Percentiles rank a stretch among this genome's conserved stretches.
Conservation (phyloP, 2,797 vertebrate species). For the Tangara arthus region DNA sequence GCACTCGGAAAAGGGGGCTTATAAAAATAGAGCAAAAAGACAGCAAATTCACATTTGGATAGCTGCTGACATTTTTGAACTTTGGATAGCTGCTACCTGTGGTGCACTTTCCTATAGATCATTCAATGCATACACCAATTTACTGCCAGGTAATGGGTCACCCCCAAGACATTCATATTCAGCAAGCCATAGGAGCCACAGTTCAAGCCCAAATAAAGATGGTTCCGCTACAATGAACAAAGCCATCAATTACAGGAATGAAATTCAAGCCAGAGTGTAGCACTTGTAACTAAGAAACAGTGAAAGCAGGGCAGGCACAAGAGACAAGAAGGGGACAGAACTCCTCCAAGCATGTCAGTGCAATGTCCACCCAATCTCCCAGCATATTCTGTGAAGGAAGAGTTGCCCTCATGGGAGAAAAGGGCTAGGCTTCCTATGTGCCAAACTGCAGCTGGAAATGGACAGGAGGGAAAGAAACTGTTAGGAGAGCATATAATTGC, state of each 20-base stretch:
- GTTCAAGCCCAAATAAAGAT: neutral
- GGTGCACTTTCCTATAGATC: neutral
- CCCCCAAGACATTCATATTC: neutral
- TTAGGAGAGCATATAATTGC: neutral
- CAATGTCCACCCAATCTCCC: neutral
- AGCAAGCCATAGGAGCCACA: neutral
- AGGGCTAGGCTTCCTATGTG: neutral
- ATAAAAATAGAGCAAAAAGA: neutral
- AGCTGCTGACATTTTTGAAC: neutral
- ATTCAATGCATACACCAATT: neutral
- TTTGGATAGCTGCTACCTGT: neutral
- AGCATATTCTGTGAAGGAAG: neutral
- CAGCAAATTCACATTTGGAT: neutral
- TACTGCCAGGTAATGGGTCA: neutral
- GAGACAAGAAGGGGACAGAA: neutral
- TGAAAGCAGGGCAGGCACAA: neutral
- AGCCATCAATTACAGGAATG: neutral
- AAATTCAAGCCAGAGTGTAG: neutral
- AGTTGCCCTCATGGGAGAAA: neutral
- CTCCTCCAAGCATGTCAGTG: neutral
- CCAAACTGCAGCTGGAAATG: neutral
- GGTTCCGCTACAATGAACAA: neutral
- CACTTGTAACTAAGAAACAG: neutral
- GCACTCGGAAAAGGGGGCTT: neutral
- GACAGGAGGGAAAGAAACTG: neutral